Evolutionary conservation across 2,113 vertebrate species (phyloP).

Genomic region (Thunnus thynnus): DNA sequence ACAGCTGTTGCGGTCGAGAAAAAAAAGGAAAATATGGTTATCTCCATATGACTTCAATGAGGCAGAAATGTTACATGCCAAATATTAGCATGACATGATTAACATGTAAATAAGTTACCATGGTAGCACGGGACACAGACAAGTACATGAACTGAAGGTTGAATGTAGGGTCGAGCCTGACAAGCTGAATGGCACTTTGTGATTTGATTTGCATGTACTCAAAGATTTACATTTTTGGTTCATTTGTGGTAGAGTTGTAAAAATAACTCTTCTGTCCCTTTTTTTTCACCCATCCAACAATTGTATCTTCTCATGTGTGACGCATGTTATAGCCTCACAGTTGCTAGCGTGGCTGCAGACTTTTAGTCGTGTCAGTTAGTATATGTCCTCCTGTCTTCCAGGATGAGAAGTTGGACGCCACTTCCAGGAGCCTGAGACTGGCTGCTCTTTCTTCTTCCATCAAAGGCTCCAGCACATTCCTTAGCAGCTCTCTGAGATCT

Average conservation of each 20-base stretch:
- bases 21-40: no score
- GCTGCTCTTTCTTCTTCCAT: conserved; percentile 84
- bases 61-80: no score
- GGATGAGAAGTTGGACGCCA: conserved; percentile 85
- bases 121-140: no score
- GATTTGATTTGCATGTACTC: no score
- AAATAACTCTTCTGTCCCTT: not conserved
- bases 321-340: not conserved
- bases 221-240: no score
- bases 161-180: no score
- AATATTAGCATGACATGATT: no score
- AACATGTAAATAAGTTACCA: no score
- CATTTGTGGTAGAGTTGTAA: not conserved
- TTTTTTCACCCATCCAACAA: not conserved
- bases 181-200: no score
- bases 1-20: no score
- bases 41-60: no score
- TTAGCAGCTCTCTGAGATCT: conserved; percentile 83
- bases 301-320: not conserved
- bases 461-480: conserved; percentile 74
- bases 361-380: not conserved
- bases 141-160: no score
- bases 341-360: not conserved
- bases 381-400: conserved; percentile 65
- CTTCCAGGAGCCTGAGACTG: conserved; percentile 77